Evolutionary conservation across 1,140 invertebrate species (phyloP), one percentile per base, ranked within the genome.

Genomic region (Saccostrea glomerata): DNA sequence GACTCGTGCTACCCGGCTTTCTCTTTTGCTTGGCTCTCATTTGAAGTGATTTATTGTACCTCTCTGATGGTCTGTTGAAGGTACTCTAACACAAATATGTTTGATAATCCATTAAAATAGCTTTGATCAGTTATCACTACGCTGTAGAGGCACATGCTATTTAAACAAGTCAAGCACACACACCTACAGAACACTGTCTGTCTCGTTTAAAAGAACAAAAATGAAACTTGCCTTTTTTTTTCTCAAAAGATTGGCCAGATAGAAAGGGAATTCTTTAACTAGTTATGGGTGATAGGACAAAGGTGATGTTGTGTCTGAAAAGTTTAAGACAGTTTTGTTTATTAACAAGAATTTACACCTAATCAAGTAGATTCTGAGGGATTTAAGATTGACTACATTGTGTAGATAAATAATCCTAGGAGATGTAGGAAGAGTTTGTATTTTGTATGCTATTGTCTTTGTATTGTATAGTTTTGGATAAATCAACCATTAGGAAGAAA

Each of bases 121-220:
- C 70, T 77, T 77, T 77, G 70, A 77, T 77, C 70, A 77, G 70
- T 77, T 77, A 77, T 77, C 70, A 77, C 25, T 40, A 77, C 70
- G 12, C 13, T 77, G 70, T 77, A 77, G 70, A 30, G 25, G 4
- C 25, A 30, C 70, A 77, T 9, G 30, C 70, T 77, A 36, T 77
- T 77, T 77, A 77, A 77, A 77, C 70, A 77, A 77, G 25, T 77
- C 70, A 36, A 36, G 70, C 70, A 77, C 70, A 63, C 58, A 47
- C 47, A 66, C 60, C 60, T 23, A 66, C 60, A n/a, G 23, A 66
- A 5, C 60, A n/a, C 20, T 66, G 60, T 66, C 60, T 66, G 60
- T 66, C n/a, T 66, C 23, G 5, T 66, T n/a, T 11, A 20, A 9
- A 66, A 23, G 23, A 20, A 20, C 20, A 23, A 23, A n/a, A 66